A percentile compares a stretch with the other conserved stretches of the same genome.
These are phyloP conservation scores for Acipenser oxyrinchus DNA, from an alignment of 2,797 vertebrate species.

Conservation along the genomic window DNA sequence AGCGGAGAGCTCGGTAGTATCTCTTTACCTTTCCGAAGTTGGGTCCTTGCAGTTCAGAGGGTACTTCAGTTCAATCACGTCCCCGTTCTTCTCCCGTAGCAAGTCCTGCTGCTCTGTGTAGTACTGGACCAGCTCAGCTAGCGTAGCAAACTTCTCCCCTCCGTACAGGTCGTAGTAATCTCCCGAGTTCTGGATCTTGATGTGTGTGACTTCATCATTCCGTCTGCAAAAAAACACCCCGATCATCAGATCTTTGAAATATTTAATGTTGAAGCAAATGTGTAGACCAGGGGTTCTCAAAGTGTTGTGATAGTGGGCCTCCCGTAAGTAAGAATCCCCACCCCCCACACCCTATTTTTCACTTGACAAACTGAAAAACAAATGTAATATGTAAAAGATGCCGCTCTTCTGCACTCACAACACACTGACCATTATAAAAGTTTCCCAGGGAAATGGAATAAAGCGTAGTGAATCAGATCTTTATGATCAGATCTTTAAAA, in stretches of 20 bases:
- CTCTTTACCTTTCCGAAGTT: constrained; percentile 68
- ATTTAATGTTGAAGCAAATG: background rate
- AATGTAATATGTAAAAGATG: too few species aligned
- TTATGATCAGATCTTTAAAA: too few species aligned
- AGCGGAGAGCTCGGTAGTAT: background rate
- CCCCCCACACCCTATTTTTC: too few species aligned
- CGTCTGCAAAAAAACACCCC: constrained; percentile 43
- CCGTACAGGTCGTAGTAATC: constrained; percentile 82
- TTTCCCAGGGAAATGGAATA: too few species aligned
- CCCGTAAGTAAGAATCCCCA: too few species aligned
- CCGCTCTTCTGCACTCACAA: too few species aligned
- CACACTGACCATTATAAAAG: too few species aligned
- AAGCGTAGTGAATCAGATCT: too few species aligned
- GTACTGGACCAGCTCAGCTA: constrained; percentile 81
- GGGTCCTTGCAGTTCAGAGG: constrained; percentile 86
- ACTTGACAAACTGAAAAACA: too few species aligned
- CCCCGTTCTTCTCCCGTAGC: constrained; percentile 75
- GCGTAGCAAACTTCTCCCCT: constrained; percentile 80
- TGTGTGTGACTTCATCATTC: constrained; percentile 80
- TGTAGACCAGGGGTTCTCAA: too few species aligned
- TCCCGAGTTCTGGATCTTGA: constrained; percentile 83
- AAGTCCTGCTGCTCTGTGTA: constrained; percentile 80
- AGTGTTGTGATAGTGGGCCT: too few species aligned
- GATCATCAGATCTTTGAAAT: background rate
- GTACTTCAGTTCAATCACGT: constrained; percentile 78